Conservation (phyloP, 2,888 invertebrate species). For the Eupithecia subumbrata region DNA sequence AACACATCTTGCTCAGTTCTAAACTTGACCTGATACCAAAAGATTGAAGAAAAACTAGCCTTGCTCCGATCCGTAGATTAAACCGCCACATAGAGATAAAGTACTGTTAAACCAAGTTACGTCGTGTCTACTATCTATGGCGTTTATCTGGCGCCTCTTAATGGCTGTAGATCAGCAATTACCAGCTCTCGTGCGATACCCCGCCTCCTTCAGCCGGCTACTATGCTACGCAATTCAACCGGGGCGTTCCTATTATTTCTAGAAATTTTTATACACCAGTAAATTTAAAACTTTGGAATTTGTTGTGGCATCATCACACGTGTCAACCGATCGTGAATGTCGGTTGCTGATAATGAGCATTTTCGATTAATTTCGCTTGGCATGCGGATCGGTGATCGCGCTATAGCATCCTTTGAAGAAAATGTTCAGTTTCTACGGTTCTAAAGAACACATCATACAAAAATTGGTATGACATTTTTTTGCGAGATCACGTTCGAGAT, state of each 20-base stretch:
- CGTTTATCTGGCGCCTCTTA: conserved; percentile 81
- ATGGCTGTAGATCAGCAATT: conserved; percentile 79
- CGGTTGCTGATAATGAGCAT: background rate
- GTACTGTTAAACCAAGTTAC: conserved; percentile 18
- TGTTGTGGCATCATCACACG: conserved; percentile 1
- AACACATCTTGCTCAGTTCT: background rate
- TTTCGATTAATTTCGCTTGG: background rate
- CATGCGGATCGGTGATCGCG: background rate
- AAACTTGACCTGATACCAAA: background rate
- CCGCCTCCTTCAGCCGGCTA: conserved; percentile 58
- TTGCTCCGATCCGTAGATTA: background rate
- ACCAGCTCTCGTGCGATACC: conserved; percentile 76
- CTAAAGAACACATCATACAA: background rate
- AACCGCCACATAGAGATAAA: conserved; percentile 3
- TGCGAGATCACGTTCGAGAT: background rate
- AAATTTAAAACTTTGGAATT: background rate
- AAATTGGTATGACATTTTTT: background rate
- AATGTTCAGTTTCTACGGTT: background rate
- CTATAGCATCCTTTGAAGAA: background rate
- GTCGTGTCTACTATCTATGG: conserved; percentile 59
- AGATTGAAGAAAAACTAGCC: background rate
- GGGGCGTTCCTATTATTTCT: conserved; percentile 1
- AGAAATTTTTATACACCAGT: conserved; percentile 1
- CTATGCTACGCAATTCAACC: conserved; percentile 60
- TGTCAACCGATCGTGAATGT: background rate